A percentile compares a stretch with the other conserved stretches of the same genome.
Conservation (phyloP, 2,888 invertebrate genomes). For the Norana najaformis region DNA sequence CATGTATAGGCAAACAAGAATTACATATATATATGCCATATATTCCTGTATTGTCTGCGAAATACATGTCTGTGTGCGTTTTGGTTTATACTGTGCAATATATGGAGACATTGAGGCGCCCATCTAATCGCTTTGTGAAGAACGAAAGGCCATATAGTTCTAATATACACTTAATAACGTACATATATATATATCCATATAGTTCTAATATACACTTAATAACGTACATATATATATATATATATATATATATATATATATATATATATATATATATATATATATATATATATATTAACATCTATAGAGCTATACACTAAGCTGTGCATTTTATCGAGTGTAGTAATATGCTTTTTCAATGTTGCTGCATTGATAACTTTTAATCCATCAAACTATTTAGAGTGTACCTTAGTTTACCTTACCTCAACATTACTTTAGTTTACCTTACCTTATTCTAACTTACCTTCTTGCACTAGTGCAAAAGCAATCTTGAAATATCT, state of each 20-base stretch:
- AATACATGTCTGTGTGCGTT: no score
- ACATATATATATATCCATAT: no score
- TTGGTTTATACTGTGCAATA: not conserved
- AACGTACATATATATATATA: not conserved
- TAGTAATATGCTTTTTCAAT: not conserved
- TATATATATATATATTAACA: not conserved
- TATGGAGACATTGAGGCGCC: not conserved
- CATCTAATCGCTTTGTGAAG: not conserved
- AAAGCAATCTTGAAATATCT: no score
- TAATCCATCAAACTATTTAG: not conserved
- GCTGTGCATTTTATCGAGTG: not conserved
- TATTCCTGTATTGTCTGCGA: no score
- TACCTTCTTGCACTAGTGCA: no score
- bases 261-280: no score
- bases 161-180: no score
- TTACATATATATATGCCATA: no score
- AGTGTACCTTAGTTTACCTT: not conserved
- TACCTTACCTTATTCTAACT: no score
- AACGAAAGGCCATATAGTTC: not conserved
- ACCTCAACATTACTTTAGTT: not conserved
- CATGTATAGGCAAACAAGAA: no score
- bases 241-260: not conserved
- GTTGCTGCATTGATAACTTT: not conserved
- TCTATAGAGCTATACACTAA: not conserved
- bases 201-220: no score